Percentiles rank a stretch among this genome's conserved stretches.
Evolutionary conservation across 2,797 vertebrate genomes (phyloP).

Genomic region (Choloepus didactylus): DNA sequence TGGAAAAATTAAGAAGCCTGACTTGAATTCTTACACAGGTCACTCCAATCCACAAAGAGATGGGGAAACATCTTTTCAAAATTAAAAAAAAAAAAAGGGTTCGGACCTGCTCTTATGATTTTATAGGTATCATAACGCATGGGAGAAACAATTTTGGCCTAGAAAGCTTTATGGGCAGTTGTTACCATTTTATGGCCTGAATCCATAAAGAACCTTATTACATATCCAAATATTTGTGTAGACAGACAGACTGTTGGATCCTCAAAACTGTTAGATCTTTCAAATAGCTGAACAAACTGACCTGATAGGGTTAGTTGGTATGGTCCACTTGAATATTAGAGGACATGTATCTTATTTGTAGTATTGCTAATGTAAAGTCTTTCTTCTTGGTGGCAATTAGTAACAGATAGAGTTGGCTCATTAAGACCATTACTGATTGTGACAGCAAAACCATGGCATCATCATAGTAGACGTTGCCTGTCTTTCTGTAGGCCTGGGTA

Average conservation of each 20-base stretch:
- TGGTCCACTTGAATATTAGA: constrained; percentile 17
- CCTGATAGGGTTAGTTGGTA: neutral
- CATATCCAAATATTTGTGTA: constrained; percentile 16
- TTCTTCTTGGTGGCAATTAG: neutral
- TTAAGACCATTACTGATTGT: neutral
- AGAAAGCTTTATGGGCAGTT: neutral
- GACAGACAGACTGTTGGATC: neutral
- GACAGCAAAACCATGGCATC: neutral
- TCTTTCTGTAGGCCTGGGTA: neutral
- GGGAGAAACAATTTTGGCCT: neutral
- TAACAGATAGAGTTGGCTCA: neutral
- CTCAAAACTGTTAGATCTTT: neutral
- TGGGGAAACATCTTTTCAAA: neutral
- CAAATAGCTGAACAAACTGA: neutral
- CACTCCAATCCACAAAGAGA: neutral
- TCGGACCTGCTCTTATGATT: neutral
- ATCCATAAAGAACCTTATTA: neutral
- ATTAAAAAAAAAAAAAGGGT: neutral
- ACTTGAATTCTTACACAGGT: constrained; percentile 34
- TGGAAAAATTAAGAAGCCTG: constrained; percentile 38
- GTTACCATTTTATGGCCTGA: neutral
- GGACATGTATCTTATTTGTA: constrained; percentile 21
- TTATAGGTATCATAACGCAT: neutral
- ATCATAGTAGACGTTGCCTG: neutral
- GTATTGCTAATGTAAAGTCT: neutral